These are phyloP conservation scores for Macroglossus sobrinus DNA, from an alignment of 2,113 vertebrate species.

Conservation along the genomic window DNA sequence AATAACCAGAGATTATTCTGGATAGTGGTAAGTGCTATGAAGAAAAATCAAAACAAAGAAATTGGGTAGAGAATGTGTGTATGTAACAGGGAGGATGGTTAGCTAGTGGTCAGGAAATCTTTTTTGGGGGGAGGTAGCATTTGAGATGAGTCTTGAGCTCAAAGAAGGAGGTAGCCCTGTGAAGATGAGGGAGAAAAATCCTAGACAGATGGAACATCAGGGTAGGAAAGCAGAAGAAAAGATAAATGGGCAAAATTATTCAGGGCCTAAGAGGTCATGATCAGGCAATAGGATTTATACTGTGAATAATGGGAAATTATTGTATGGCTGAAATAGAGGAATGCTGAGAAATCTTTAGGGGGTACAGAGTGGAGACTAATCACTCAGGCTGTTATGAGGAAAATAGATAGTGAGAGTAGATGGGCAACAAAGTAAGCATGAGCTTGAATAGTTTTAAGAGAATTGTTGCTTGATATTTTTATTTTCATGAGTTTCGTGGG, in stretches of 20 bases:
- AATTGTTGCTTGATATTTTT: background rate
- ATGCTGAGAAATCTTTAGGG: background rate
- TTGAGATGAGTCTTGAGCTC: background rate
- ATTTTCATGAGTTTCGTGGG: background rate
- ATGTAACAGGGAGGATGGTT: background rate
- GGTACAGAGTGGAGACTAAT: background rate
- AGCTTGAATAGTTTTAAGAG: background rate
- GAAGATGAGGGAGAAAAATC: background rate
- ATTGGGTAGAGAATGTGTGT: background rate
- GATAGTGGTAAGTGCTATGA: background rate
- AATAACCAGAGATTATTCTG: background rate
- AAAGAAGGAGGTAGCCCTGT: background rate
- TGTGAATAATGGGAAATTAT: background rate
- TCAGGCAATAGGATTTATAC: background rate
- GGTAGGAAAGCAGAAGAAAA: background rate
- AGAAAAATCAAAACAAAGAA: background rate
- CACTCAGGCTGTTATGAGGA: background rate
- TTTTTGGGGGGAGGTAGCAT: background rate
- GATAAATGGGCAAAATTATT: background rate
- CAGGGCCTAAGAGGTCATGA: background rate
- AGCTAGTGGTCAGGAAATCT: background rate
- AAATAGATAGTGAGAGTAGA: background rate
- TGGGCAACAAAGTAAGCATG: background rate
- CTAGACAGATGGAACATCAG: background rate
- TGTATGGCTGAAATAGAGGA: background rate